Evolutionary conservation across 2,113 vertebrate genomes (phyloP).

Genomic region (Potamarius usumacintae): DNA sequence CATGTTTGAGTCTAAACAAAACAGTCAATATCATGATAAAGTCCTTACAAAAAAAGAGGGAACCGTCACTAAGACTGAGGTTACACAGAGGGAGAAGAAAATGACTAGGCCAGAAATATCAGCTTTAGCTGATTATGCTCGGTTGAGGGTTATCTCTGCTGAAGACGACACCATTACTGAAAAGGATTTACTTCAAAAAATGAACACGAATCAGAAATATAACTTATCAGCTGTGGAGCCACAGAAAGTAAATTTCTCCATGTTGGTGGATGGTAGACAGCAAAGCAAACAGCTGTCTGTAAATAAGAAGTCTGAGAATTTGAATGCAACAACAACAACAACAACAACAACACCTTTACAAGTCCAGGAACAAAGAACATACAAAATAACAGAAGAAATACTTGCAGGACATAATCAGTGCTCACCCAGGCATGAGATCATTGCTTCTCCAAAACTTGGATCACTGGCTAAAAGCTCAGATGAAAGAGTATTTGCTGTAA

Average conservation of each 20-base stretch:
- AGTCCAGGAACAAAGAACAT: neutral
- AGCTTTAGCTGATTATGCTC: conserved; percentile 54
- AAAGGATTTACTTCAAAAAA: conserved; percentile 39
- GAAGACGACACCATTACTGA: conserved; percentile 39
- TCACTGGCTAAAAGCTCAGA: conserved; percentile 13
- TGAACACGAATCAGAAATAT: conserved; percentile 36
- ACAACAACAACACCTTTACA: neutral
- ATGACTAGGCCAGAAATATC: conserved; percentile 51
- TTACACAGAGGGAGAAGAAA: conserved; percentile 30
- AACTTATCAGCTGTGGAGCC: conserved; percentile 12
- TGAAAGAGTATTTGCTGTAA: conserved; percentile 5
- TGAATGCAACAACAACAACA: neutral
- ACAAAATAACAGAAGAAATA: neutral
- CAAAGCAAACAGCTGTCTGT: conserved; percentile 18
- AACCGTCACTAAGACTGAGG: conserved; percentile 36
- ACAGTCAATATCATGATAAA: neutral
- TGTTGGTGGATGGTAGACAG: neutral
- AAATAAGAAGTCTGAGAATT: conserved; percentile 9
- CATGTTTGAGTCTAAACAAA: neutral
- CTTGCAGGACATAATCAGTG: neutral
- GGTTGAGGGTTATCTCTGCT: conserved; percentile 51
- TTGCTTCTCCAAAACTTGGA: neutral
- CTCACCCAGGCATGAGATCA: neutral
- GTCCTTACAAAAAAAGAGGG: conserved; percentile 4
- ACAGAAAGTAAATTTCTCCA: conserved; percentile 22